Evolutionary conservation across 2,888 invertebrate species (phyloP).

Genomic region (Drosophila anomelani): DNA sequence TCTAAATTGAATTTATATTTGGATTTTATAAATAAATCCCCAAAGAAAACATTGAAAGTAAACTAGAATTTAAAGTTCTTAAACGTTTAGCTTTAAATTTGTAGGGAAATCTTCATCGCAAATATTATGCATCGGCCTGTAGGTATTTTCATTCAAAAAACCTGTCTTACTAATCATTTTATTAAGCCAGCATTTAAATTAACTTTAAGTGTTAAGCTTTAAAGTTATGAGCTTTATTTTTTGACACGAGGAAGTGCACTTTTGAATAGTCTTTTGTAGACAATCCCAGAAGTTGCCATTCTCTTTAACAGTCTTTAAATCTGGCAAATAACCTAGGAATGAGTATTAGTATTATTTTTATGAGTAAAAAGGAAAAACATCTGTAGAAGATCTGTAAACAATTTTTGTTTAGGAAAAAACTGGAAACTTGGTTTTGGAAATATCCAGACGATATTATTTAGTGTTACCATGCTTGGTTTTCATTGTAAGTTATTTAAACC

Average conservation of each 20-base stretch:
- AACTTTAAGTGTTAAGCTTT: neutral
- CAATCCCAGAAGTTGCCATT: constrained; percentile 1
- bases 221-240: neutral
- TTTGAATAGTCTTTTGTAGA: constrained; percentile 1
- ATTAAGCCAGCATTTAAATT: neutral
- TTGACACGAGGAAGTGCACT: constrained; percentile 6
- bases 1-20: neutral
- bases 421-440: neutral
- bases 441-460: no score
- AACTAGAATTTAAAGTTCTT: neutral
- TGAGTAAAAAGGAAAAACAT: no score
- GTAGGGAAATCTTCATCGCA: neutral
- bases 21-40: neutral
- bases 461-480: no score
- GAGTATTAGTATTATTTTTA: no score
- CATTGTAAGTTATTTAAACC: no score
- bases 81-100: neutral
- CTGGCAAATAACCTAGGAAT: neutral
- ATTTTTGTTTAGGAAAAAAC: neutral
- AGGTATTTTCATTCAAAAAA: neutral
- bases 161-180: neutral
- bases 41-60: neutral
- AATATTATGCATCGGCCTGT: neutral
- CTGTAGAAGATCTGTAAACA: no score
- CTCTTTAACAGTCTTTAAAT: neutral